Evolutionary conservation across 2,113 vertebrate genomes (phyloP).

Genomic region (Ctenomys sociabilis): DNA sequence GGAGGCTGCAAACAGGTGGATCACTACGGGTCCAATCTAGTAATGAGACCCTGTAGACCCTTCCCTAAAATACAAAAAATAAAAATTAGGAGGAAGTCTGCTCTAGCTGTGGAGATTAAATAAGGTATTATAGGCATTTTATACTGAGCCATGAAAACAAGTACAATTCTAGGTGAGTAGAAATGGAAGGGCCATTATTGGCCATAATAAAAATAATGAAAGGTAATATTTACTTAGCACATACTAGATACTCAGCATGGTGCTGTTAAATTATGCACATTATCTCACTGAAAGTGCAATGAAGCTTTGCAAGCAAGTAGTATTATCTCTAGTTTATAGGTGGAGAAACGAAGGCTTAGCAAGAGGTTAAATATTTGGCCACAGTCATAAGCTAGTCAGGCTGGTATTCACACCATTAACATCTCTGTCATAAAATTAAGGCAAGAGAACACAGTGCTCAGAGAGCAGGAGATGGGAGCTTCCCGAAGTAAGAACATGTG

Average conservation of each 20-base stretch:
- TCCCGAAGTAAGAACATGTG: background rate
- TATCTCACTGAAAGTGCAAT: background rate
- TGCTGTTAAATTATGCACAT: background rate
- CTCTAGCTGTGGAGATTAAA: background rate
- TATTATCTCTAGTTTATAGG: background rate
- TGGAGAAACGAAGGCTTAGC: conserved; percentile 19
- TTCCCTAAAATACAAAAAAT: too few species aligned
- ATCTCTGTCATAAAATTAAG: background rate
- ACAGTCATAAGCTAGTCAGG: background rate
- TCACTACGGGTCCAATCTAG: too few species aligned
- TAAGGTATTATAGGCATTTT: conserved; percentile 13
- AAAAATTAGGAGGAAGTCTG: too few species aligned
- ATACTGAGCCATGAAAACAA: background rate
- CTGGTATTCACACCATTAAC: background rate
- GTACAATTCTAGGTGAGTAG: conserved; percentile 13
- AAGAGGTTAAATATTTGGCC: background rate
- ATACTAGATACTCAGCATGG: background rate
- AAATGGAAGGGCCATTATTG: background rate
- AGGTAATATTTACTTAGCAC: conserved; percentile 35
- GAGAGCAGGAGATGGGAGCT: background rate
- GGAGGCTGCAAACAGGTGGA: too few species aligned
- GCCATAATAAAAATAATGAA: background rate
- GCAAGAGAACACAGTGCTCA: background rate
- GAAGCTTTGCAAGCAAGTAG: background rate
- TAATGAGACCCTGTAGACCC: too few species aligned